Evolutionary conservation across 1,140 invertebrate species (phyloP).

Genomic region (Drosophila kepulauana): DNA sequence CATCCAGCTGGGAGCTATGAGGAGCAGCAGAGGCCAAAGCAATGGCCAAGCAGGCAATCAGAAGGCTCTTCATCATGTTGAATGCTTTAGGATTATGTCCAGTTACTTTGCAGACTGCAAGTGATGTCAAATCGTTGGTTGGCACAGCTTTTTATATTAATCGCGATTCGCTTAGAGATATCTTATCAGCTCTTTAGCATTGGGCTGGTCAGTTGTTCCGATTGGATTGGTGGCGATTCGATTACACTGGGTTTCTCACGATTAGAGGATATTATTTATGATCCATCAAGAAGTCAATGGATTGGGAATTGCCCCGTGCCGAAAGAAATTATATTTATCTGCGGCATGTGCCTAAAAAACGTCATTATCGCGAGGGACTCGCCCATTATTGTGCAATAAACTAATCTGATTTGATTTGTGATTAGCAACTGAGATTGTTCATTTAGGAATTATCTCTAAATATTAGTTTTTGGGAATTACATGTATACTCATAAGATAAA

Average conservation of each 20-base stretch:
- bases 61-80: background rate
- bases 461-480: too few species aligned
- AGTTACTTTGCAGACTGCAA: background rate
- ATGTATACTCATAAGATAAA: too few species aligned
- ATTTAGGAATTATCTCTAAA: too few species aligned
- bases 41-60: constrained; percentile 2
- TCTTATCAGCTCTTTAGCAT: constrained; percentile 1
- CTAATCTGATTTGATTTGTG: background rate
- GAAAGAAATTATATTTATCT: background rate
- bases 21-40: background rate
- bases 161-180: background rate
- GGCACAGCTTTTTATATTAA: background rate
- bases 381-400: background rate
- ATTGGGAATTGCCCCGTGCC: constrained; percentile 11
- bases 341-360: background rate
- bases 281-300: background rate
- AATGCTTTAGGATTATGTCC: background rate
- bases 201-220: background rate
- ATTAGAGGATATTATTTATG: constrained; percentile 7
- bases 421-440: background rate
- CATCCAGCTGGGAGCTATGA: background rate
- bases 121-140: background rate
- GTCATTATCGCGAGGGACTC: background rate
- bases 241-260: background rate
- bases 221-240: background rate